Evolutionary conservation across 2,888 invertebrate genomes (phyloP), one percentile per base, ranked within the genome.

Genomic region (Drosophila stalkeri): DNA sequence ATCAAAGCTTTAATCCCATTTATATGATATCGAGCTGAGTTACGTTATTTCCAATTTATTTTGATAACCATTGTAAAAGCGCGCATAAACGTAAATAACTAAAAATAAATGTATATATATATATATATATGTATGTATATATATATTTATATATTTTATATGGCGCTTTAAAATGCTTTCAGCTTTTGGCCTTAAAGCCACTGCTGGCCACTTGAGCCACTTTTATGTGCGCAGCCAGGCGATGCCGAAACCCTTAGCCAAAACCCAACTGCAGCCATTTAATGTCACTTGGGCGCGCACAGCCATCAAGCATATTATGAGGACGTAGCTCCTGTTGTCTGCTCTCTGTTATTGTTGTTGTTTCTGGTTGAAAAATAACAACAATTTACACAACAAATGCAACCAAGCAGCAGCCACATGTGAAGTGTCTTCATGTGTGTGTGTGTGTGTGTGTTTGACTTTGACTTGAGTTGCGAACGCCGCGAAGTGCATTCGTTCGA

Each of bases 241-340:
- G 64, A n/a, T 41, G 41, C 41, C 14, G n/a, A 33, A 51, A 59
- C 61, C 55, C 60, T 41, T 57, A 57, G 12, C 31, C 41, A 16
- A 65, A 51, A 54, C 35, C 52, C 57, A 73, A 54, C 56, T 52
- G 31, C 39, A 59, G 81, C 84, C 84, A 89, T 86, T 86, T 90
- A 90, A 89, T 89, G 86, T 89, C 86, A 85, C 84, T 86, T 85
- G 87, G 81, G 86, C 89, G 86, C 89, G 86, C 75, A 81, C 83
- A 89, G 64, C 83, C 88, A 90, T 90, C 89, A 86, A 82, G 88
- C 88, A 88, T 85, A 80, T 85, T 87, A 87, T 78, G 85, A 82
- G 77, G 65, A 80, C 77, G 77, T 66, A 77, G 85, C 69, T 60
- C 68, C 83, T 64, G 59, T 57, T 64, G 54, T 56, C 69, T 27